Conservation (phyloP, 2,113 vertebrate genomes). For the Tympanuchus pallidicinctus region DNA sequence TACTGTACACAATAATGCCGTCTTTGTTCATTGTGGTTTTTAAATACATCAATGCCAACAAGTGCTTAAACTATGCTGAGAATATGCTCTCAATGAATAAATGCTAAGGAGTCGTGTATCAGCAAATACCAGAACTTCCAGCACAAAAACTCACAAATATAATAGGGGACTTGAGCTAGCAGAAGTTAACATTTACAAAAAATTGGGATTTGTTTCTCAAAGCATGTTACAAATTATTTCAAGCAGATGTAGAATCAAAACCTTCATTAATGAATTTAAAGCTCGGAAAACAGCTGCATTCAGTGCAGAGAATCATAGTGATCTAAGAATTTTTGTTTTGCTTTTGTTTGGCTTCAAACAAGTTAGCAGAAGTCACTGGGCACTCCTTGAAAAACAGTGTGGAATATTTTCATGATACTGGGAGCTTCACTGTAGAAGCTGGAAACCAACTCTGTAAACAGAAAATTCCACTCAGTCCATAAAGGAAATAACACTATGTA, state of each 20-base stretch:
- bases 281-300: not conserved
- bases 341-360: not conserved
- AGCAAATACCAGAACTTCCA: slow-evolving; percentile 30
- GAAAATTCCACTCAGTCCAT: not conserved
- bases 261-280: not conserved
- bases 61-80: not conserved
- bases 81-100: slow-evolving; percentile 35
- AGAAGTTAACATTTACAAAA: not conserved
- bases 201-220: not conserved
- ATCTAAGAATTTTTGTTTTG: not conserved
- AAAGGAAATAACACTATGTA: not conserved
- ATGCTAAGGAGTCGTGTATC: not conserved
- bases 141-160: not conserved
- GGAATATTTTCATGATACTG: not conserved
- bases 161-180: not conserved
- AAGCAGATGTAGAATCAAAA: not conserved
- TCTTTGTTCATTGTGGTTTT: slow-evolving; percentile 28
- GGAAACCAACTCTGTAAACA: not conserved
- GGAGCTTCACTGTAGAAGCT: not conserved
- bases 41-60: slow-evolving; percentile 7
- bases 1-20: not conserved
- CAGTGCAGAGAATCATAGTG: not conserved
- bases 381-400: not conserved
- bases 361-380: not conserved
- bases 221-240: not conserved